Evolutionary conservation across 2,797 vertebrate genomes (phyloP), one percentile per base, ranked within the genome.

Genomic region (Sebastes paucispinis): DNA sequence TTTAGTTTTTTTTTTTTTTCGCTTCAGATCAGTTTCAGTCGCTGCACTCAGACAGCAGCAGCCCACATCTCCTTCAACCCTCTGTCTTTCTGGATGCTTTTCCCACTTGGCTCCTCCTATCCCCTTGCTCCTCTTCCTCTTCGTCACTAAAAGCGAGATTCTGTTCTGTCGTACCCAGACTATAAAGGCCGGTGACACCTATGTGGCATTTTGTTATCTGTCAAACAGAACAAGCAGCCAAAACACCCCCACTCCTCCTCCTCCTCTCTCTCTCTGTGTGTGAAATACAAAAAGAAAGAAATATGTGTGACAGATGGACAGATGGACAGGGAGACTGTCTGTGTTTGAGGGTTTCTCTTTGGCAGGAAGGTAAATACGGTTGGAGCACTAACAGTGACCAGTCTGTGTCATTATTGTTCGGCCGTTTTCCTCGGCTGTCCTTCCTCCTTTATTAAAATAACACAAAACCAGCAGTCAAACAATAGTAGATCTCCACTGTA

Each of bases 191-290:
- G 34, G 36, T 24, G 39, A 76, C 73, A 58, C 63, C 25, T 57
- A 50, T 55, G 77, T 78, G 73, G 68, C 22, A 75, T 85, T 82
- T 71, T 67, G 59, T 22, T 77, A 65, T 83, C 73, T 67, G 79
- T 76, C 77, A 83, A 73, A 82, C 36, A 25, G 63, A 72, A 24
- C 14, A 50, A 54, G 63, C 67, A 20, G 67, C 82, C 80, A 80
- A 80, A 69, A 66, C 70, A 57, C 75, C 34, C 78, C 63, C 60
- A 0, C 50, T 57, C 67, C 47, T 25, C 57, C 52, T 65, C 34
- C 29, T 31, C 27, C 34, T 36, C 36, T 24, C 55, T 47, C 69
- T 73, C 34, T 69, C 34, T 57, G 16, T 16, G 43, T 4, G 36
- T 3, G 25, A 32, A 16, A 67, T 14, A 50, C 11, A 70, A 20